Conservation (phyloP, 1,140 invertebrate genomes). For the Leptinotarsa undecemlineata region DNA sequence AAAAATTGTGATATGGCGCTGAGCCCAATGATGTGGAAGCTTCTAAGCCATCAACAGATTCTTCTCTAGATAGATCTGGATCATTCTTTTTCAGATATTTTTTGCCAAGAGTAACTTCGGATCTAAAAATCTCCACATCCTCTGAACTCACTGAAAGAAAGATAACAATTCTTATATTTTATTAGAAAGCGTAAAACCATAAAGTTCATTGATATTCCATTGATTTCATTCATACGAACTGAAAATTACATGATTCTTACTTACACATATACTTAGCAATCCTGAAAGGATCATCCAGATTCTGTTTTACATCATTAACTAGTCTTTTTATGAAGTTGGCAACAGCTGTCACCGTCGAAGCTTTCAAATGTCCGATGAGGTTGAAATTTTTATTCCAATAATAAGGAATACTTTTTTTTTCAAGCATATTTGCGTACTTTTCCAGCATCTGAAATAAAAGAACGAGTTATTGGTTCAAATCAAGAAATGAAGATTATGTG, state of each 20-base stretch:
- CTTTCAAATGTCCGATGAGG: constrained; percentile 43
- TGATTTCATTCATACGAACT: too few relatives aligned
- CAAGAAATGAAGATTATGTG: too few relatives aligned
- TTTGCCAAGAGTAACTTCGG: constrained; percentile 23
- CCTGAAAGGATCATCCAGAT: constrained; percentile 29
- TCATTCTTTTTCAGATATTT: constrained; percentile 16
- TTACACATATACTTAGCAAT: constrained; percentile 43
- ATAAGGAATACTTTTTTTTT: constrained; percentile 54
- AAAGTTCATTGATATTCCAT: too few relatives aligned
- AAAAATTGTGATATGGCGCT: neutral
- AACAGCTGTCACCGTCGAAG: constrained; percentile 20
- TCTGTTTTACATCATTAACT: constrained; percentile 32
- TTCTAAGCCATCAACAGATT: neutral
- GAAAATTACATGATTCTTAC: constrained; percentile 7
- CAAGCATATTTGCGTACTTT: constrained; percentile 52
- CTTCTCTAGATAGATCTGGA: neutral
- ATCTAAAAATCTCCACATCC: constrained; percentile 29
- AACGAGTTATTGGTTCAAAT: too few relatives aligned
- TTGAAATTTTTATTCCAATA: constrained; percentile 58
- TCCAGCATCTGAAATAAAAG: constrained; percentile 53
- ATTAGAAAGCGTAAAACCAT: too few relatives aligned
- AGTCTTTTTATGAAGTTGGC: constrained; percentile 30
- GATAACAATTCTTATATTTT: too few relatives aligned
- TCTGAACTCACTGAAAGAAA: constrained; percentile 30
- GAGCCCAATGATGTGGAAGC: too few relatives aligned